phyloP scores from a whole-genome alignment of 2,113 vertebrate genomes.

The Ranitomeya variabilis region DNA sequence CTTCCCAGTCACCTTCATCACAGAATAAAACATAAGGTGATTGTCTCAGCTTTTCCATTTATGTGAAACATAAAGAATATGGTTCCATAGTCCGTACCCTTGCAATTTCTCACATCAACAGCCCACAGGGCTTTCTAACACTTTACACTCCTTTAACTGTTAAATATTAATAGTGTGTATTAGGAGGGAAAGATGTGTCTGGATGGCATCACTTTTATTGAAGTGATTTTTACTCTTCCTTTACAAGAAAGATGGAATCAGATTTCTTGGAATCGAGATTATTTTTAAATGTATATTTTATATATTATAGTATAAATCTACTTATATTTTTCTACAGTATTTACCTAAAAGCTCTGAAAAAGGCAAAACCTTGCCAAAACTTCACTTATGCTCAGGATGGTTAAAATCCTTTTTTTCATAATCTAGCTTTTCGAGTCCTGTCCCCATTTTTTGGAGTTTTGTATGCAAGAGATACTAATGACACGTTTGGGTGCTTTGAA shows the following conservation, averaged over 20 bases:
- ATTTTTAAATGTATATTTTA: background rate
- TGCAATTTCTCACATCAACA: slow-evolving; percentile 39
- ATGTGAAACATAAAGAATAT: slow-evolving; percentile 37
- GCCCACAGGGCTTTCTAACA: slow-evolving; percentile 23
- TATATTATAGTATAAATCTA: background rate
- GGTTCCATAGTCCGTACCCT: background rate
- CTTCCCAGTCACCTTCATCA: slow-evolving; percentile 41
- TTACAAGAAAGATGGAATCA: background rate
- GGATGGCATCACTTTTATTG: background rate
- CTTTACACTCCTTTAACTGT: slow-evolving; percentile 27
- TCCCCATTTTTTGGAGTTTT: too few relatives aligned
- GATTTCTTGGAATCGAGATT: background rate
- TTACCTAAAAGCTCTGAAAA: too few relatives aligned
- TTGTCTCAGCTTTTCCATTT: slow-evolving; percentile 33
- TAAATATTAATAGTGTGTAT: slow-evolving; percentile 40
- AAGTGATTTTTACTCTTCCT: background rate
- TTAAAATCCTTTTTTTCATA: too few relatives aligned
- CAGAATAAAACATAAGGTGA: slow-evolving; percentile 20
- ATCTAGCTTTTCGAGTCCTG: too few relatives aligned
- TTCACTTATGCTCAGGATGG: too few relatives aligned
- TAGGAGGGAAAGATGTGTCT: slow-evolving; percentile 7
- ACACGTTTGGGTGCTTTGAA: too few relatives aligned
- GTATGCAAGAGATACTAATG: too few relatives aligned
- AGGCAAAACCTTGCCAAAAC: too few relatives aligned
- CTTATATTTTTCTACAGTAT: too few relatives aligned